Percentiles rank a stretch among this genome's conserved stretches.
Conservation (phyloP, 2,888 invertebrate genomes). For the Metallyticus violacea region DNA sequence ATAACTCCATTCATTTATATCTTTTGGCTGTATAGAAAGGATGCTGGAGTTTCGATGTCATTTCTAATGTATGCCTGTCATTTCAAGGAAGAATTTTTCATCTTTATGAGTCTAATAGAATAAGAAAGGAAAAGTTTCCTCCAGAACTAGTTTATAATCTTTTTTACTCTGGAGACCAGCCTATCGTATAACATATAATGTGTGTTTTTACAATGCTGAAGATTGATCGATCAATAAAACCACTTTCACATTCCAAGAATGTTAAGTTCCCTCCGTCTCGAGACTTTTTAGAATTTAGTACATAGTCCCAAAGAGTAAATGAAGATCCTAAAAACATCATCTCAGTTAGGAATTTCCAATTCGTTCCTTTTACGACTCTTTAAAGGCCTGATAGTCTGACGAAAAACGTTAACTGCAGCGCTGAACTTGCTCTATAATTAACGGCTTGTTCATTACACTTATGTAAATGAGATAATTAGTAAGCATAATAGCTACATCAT, state of each 20-base stretch:
- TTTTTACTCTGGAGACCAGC: neutral
- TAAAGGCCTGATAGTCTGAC: neutral
- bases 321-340: neutral
- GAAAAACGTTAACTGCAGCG: neutral
- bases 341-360: neutral
- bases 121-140: too few relatives aligned
- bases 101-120: too few relatives aligned
- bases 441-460: neutral
- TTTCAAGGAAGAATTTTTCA: too few relatives aligned
- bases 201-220: neutral
- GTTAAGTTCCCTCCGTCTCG: neutral
- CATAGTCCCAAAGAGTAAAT: neutral
- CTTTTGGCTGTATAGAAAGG: too few relatives aligned
- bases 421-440: neutral
- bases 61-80: too few relatives aligned
- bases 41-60: too few relatives aligned
- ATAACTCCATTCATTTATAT: too few relatives aligned
- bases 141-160: too few relatives aligned
- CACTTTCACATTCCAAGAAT: neutral
- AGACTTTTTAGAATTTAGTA: neutral
- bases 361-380: neutral
- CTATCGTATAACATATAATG: neutral
- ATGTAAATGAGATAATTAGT: neutral
- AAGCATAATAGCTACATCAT: neutral
- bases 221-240: too few relatives aligned